Conservation (phyloP, 2,888 invertebrate species). For the Drosophila anomalipes region DNA sequence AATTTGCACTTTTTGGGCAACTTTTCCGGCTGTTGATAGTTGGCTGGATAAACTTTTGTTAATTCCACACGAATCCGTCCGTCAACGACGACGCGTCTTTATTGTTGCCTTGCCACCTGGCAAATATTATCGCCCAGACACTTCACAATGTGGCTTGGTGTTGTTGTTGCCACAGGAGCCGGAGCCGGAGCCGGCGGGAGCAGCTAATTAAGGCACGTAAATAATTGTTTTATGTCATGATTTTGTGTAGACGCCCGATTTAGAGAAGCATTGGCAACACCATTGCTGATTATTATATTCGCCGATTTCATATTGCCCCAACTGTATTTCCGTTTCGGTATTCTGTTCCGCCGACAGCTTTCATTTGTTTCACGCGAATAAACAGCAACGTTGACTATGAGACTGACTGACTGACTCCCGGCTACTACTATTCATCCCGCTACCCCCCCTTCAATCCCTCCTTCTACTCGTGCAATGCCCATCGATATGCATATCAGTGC, state of each 20-base stretch:
- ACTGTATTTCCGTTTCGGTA: slow-evolving; percentile 21
- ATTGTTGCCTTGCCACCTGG: slow-evolving; percentile 42
- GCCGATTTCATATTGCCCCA: slow-evolving; percentile 42
- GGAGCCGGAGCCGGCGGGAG: slow-evolving; percentile 28
- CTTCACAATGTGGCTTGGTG: slow-evolving; percentile 32
- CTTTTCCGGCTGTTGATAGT: slow-evolving; percentile 25
- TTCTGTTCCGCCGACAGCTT: slow-evolving; percentile 41
- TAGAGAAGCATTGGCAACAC: slow-evolving; percentile 43
- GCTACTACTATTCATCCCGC: slow-evolving; percentile 5
- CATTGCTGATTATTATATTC: slow-evolving; percentile 57
- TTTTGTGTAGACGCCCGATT: slow-evolving; percentile 32
- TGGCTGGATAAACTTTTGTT: slow-evolving; percentile 41
- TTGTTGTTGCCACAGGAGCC: slow-evolving; percentile 18
- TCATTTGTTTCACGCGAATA: slow-evolving; percentile 80
- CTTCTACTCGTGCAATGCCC: slow-evolving; percentile 32
- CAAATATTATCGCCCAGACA: slow-evolving; percentile 54
- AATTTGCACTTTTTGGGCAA: slow-evolving; percentile 67
- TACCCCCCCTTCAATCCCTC: neutral
- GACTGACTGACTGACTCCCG: slow-evolving; percentile 10
- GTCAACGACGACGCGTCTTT: slow-evolving; percentile 31
- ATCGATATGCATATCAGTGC: slow-evolving; percentile 76
- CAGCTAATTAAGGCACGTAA: slow-evolving; percentile 70
- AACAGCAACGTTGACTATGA: slow-evolving; percentile 65
- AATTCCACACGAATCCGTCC: slow-evolving; percentile 45
- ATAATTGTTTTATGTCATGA: slow-evolving; percentile 67